Conservation (phyloP, 2,888 invertebrate genomes). For the Hymenopus coronatus region DNA sequence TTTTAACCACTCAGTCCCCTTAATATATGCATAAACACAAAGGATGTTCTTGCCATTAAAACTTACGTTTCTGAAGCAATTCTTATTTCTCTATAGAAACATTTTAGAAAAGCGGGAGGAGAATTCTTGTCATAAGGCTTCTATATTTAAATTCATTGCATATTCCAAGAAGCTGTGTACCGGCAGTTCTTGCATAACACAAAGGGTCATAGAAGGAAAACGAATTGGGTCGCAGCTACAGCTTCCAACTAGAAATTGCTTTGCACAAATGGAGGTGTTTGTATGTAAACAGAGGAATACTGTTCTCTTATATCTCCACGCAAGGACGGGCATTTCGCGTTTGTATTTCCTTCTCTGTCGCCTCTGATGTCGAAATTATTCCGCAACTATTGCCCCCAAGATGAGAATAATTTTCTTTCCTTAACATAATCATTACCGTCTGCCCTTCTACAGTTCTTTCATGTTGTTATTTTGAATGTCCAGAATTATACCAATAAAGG, state of each 20-base stretch:
- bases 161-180: too few species aligned
- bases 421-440: not conserved
- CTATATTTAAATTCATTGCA: too few species aligned
- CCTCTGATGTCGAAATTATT: not conserved
- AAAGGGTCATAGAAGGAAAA: not conserved
- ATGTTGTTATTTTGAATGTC: not conserved
- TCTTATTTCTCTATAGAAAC: too few species aligned
- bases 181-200: not conserved
- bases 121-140: too few species aligned
- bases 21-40: too few species aligned
- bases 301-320: not conserved
- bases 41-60: too few species aligned
- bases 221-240: not conserved
- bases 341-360: not conserved
- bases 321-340: not conserved
- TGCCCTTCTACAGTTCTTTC: not conserved
- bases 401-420: not conserved
- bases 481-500: not conserved
- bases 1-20: too few species aligned
- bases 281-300: not conserved
- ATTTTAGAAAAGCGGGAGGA: too few species aligned
- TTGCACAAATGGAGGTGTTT: not conserved
- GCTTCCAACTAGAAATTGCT: not conserved
- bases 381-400: not conserved
- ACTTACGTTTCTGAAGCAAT: too few species aligned